Evolutionary conservation across 2,113 vertebrate species (phyloP).

Genomic region (Dendropsophus ebraccatus): DNA sequence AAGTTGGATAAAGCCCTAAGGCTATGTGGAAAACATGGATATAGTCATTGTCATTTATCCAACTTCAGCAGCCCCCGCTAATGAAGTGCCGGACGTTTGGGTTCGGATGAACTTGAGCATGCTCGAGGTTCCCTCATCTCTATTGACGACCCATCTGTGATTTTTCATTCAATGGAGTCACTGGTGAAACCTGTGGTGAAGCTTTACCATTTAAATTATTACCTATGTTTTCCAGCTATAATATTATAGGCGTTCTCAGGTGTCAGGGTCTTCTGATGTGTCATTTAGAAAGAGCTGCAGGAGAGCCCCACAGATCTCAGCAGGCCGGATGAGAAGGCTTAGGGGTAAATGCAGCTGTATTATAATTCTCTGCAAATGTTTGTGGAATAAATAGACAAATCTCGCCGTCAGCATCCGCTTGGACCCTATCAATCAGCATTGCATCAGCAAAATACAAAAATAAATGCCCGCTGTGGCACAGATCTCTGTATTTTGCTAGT

Average conservation of each 20-base stretch:
- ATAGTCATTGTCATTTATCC: no score
- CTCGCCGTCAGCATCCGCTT: neutral
- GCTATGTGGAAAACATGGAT: no score
- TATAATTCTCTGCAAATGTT: neutral
- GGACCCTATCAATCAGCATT: neutral
- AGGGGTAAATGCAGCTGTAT: neutral
- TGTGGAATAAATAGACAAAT: neutral
- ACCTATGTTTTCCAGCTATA: neutral
- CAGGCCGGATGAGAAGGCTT: neutral
- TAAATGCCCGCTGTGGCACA: neutral
- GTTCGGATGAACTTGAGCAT: no score
- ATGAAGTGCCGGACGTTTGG: no score
- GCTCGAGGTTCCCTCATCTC: no score
- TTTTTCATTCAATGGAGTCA: no score
- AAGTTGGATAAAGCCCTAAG: no score
- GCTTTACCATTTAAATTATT: neutral
- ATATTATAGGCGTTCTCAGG: neutral
- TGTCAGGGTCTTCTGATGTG: no score
- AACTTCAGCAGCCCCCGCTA: no score
- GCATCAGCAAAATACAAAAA: constrained; percentile 25
- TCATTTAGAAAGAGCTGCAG: neutral
- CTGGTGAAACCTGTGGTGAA: no score
- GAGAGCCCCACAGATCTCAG: neutral
- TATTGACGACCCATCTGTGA: no score
- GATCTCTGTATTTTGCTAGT: neutral